phyloP scores from a whole-genome alignment of 2,113 vertebrate species.

The Eudorcas thomsonii region DNA sequence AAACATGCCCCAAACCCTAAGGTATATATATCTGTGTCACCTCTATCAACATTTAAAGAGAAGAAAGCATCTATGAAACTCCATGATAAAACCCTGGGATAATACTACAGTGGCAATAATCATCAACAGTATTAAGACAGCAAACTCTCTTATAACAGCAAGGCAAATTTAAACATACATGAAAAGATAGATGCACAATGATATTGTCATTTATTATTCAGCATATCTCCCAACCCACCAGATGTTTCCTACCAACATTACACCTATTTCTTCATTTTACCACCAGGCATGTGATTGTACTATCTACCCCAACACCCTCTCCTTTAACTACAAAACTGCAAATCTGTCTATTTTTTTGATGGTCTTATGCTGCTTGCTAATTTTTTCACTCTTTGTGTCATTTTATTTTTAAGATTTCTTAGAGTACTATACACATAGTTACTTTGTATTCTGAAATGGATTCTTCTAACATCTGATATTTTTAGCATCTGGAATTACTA shows the following conservation, averaged over 20 bases:
- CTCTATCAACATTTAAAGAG: background rate
- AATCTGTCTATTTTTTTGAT: background rate
- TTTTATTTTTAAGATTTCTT: background rate
- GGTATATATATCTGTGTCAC: background rate
- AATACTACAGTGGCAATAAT: background rate
- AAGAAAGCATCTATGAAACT: background rate
- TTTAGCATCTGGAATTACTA: background rate
- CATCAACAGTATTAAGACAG: background rate
- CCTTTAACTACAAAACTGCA: background rate
- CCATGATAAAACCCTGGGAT: background rate
- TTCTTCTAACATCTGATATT: background rate
- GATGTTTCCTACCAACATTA: background rate
- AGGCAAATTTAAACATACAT: background rate
- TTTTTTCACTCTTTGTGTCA: background rate
- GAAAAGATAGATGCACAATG: background rate
- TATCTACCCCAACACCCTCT: background rate
- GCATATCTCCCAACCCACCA: background rate
- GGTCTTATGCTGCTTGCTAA: background rate
- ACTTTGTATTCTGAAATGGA: background rate
- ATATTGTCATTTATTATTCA: background rate
- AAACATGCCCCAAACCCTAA: background rate
- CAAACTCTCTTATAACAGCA: background rate
- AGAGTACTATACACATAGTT: background rate
- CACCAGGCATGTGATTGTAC: background rate
- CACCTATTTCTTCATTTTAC: slow-evolving; percentile 22